Conservation (phyloP, 2,113 vertebrate species). For the Microcebus tavaratra region DNA sequence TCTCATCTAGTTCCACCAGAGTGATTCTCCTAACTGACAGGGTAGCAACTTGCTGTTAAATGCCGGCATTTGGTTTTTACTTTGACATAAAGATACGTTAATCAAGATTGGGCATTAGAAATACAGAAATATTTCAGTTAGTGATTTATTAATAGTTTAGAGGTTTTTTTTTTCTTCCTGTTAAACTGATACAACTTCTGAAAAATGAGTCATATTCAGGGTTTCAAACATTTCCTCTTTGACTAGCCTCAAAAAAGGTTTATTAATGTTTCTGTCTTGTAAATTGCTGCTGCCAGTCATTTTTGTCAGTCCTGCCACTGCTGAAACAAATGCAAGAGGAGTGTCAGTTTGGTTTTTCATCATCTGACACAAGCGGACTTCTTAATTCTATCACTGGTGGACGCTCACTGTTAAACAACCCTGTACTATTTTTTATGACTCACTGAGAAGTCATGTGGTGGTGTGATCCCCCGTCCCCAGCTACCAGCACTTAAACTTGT, state of each 20-base stretch:
- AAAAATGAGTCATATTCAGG: slow-evolving; percentile 50
- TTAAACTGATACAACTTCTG: slow-evolving; percentile 53
- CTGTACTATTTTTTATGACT: slow-evolving; percentile 49
- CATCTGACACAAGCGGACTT: background rate
- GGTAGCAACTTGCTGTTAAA: background rate
- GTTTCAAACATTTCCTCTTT: slow-evolving; percentile 58
- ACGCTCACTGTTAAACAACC: background rate
- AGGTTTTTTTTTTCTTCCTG: background rate
- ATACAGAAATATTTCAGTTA: slow-evolving; percentile 34
- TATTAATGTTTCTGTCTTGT: background rate
- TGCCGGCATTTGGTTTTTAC: slow-evolving; percentile 5
- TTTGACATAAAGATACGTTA: slow-evolving; percentile 35
- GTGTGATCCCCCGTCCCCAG: slow-evolving; percentile 12
- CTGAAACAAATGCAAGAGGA: background rate
- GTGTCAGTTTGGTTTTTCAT: slow-evolving; percentile 27
- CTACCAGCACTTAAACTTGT: slow-evolving; percentile 53
- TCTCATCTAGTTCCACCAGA: slow-evolving; percentile 15
- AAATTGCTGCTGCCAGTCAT: background rate
- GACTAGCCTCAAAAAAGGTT: background rate
- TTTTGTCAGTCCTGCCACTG: background rate
- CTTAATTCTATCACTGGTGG: slow-evolving; percentile 23
- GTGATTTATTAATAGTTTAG: slow-evolving; percentile 39
- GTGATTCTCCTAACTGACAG: background rate
- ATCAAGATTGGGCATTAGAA: slow-evolving; percentile 29
- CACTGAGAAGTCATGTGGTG: slow-evolving; percentile 46